These are phyloP conservation scores for Tachysurus vachellii DNA, from an alignment of 2,113 vertebrate species.

Conservation along the genomic window DNA sequence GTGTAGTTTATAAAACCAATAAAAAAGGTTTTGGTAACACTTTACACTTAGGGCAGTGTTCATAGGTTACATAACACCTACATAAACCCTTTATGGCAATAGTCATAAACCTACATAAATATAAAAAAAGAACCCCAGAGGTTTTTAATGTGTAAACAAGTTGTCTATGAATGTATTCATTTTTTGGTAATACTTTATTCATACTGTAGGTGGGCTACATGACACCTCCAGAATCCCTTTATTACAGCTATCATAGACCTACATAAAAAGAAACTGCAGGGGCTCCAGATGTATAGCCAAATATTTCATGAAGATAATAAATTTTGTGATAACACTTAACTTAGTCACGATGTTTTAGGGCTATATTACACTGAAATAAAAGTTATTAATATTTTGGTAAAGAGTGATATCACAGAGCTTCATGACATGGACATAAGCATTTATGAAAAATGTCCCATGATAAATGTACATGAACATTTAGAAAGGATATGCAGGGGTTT, in stretches of 20 bases:
- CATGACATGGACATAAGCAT: too few species aligned
- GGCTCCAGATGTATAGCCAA: background rate
- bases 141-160: background rate
- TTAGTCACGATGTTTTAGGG: too few species aligned
- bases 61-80: background rate
- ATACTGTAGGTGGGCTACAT: background rate
- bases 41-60: background rate
- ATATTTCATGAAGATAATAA: too few species aligned
- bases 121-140: background rate
- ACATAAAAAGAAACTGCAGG: background rate
- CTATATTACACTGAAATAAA: too few species aligned
- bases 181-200: background rate
- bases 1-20: background rate
- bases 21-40: too few species aligned
- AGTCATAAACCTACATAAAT: background rate
- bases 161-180: background rate
- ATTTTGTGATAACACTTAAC: too few species aligned
- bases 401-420: too few species aligned
- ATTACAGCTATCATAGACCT: background rate
- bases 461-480: too few species aligned
- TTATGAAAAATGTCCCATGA: too few species aligned
- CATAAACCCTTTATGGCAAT: background rate
- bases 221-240: background rate
- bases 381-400: too few species aligned
- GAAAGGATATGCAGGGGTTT: too few species aligned